These are phyloP conservation scores for Hesperophylax magnus DNA, from an alignment of 1,140 invertebrate genomes.

Conservation along the genomic window DNA sequence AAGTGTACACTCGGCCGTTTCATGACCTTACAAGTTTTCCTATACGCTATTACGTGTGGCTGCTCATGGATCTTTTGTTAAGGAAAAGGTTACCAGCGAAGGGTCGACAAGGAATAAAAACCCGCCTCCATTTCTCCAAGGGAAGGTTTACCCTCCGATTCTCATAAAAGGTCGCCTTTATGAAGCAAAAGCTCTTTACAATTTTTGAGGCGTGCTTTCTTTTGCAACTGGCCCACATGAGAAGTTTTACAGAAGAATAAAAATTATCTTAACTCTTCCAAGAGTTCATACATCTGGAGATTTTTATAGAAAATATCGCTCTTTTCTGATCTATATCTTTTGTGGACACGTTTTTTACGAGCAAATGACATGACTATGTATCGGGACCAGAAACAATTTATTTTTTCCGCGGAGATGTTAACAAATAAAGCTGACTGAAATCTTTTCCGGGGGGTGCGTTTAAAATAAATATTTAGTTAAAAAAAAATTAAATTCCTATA, in stretches of 20 bases:
- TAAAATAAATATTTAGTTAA: too few relatives aligned
- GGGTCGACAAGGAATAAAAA: conserved; percentile 23
- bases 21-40: conserved; percentile 30
- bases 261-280: conserved; percentile 30
- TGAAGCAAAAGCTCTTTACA: conserved; percentile 24
- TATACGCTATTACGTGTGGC: conserved; percentile 27
- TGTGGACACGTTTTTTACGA: neutral
- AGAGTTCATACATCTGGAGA: conserved; percentile 15
- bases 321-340: conserved; percentile 3
- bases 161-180: conserved; percentile 31
- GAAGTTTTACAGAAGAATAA: conserved; percentile 26
- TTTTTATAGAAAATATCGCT: conserved; percentile 14
- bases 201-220: conserved; percentile 30
- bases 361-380: conserved; percentile 5
- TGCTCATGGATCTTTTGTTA: conserved; percentile 30
- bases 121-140: conserved; percentile 20
- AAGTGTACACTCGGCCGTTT: conserved; percentile 19
- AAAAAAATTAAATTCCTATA: too few relatives aligned
- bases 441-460: too few relatives aligned
- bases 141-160: conserved; percentile 20
- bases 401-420: neutral
- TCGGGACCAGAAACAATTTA: neutral
- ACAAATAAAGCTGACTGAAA: too few relatives aligned
- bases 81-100: conserved; percentile 21
- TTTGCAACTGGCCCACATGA: conserved; percentile 26